A percentile compares a stretch with the other conserved stretches of the same genome.
phyloP scores from a whole-genome alignment of 1,140 invertebrate genomes.

The Eriosoma lanigerum region DNA sequence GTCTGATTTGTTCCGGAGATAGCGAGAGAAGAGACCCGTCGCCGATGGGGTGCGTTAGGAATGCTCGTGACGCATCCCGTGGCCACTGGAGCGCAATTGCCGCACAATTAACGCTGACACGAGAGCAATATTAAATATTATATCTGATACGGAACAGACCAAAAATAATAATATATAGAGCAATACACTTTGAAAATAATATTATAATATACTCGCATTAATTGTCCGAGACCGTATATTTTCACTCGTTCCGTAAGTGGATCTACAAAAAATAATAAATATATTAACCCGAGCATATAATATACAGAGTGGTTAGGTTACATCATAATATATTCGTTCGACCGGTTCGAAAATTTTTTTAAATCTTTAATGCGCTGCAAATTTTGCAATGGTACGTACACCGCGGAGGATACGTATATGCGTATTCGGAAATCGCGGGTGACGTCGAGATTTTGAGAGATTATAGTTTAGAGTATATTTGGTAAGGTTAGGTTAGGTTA shows the following conservation, averaged over 20 bases:
- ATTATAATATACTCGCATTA: slow-evolving; percentile 31
- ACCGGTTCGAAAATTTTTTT: too few species aligned
- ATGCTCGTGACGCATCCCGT: slow-evolving; percentile 50
- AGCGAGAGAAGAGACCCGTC: slow-evolving; percentile 1
- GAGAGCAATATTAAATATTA: neutral
- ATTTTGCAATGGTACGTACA: too few species aligned
- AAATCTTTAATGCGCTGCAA: too few species aligned
- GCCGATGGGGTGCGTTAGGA: slow-evolving; percentile 32
- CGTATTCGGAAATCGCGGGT: too few species aligned
- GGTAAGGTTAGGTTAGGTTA: too few species aligned
- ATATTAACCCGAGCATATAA: slow-evolving; percentile 23
- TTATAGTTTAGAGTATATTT: too few species aligned
- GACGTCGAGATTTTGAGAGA: too few species aligned
- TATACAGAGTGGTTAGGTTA: neutral
- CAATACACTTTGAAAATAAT: slow-evolving; percentile 7
- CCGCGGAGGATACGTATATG: too few species aligned
- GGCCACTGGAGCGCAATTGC: slow-evolving; percentile 43
- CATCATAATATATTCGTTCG: too few species aligned
- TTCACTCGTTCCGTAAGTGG: slow-evolving; percentile 35
- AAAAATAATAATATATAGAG: neutral
- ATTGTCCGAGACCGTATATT: slow-evolving; percentile 50
- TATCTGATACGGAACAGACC: neutral
- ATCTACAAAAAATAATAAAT: neutral
- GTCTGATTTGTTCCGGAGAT: slow-evolving; percentile 52
- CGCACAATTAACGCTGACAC: slow-evolving; percentile 50